Conservation (phyloP, 2,797 vertebrate genomes). For the Enteromius treurensis region DNA sequence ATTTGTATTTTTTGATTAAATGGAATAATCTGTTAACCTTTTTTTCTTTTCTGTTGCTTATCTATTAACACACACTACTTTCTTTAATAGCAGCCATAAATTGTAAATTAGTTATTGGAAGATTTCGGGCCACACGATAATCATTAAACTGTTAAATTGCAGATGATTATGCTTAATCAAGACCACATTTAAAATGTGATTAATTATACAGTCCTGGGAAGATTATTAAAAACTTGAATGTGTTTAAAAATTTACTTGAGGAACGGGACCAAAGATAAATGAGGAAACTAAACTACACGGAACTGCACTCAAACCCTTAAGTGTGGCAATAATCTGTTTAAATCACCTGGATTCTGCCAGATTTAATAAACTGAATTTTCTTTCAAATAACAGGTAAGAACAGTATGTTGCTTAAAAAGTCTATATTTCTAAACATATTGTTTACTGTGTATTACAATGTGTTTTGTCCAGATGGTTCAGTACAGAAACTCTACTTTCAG, state of each 20-base stretch:
- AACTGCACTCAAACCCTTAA: neutral
- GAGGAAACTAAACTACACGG: neutral
- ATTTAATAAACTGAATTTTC: neutral
- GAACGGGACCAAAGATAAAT: neutral
- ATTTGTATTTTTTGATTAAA: neutral
- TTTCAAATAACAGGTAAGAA: neutral
- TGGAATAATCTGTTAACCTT: neutral
- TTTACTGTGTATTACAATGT: neutral
- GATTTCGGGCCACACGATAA: neutral
- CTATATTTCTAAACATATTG: neutral
- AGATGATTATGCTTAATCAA: neutral
- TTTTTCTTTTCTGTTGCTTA: neutral
- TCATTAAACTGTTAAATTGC: neutral
- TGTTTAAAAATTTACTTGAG: neutral
- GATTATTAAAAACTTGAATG: neutral
- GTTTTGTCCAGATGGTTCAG: neutral
- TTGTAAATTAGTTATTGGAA: too few species aligned
- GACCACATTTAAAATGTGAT: neutral
- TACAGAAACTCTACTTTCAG: neutral
- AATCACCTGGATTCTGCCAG: neutral
- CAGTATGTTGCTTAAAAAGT: neutral
- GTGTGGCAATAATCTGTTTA: neutral
- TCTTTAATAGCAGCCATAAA: neutral
- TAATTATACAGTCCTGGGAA: neutral
- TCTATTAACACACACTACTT: neutral